phyloP scores from a whole-genome alignment of 2,888 invertebrate species.

The Leptopterna dolabrata region DNA sequence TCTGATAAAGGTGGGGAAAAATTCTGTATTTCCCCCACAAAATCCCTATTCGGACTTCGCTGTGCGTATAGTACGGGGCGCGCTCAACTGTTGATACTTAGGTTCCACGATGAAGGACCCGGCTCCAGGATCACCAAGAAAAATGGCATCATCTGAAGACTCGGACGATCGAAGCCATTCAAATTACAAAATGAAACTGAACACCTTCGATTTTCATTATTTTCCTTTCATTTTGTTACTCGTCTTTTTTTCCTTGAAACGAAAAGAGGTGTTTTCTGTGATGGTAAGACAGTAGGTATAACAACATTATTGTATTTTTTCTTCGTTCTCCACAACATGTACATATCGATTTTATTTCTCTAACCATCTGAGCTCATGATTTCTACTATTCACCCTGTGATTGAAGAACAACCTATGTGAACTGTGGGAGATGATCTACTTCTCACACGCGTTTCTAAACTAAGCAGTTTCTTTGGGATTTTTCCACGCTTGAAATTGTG shows the following conservation, averaged over 20 bases:
- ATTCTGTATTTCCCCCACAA: too few species aligned
- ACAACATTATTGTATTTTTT: neutral
- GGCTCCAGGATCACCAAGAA: neutral
- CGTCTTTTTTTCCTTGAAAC: constrained; percentile 19
- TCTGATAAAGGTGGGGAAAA: too few species aligned
- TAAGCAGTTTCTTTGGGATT: too few species aligned
- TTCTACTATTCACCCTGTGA: neutral
- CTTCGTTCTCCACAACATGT: constrained; percentile 4
- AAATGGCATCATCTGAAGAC: neutral
- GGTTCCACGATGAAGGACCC: neutral
- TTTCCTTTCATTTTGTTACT: constrained; percentile 23
- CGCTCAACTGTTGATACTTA: neutral
- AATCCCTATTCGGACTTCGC: neutral
- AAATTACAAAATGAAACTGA: constrained; percentile 19
- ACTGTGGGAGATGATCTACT: too few species aligned
- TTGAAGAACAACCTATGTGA: neutral
- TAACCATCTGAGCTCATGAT: constrained; percentile 1
- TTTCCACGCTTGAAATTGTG: too few species aligned
- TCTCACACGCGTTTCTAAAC: too few species aligned
- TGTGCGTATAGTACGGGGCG: neutral
- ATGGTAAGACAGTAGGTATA: constrained; percentile 54
- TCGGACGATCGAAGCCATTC: neutral
- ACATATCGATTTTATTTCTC: constrained; percentile 35
- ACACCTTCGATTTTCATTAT: constrained; percentile 27
- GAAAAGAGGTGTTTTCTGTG: constrained; percentile 45